Percentiles rank a stretch among this genome's conserved stretches.
These are phyloP conservation scores for Willowsia nigromaculata DNA, from an alignment of 2,888 invertebrate species.

Conservation along the genomic window DNA sequence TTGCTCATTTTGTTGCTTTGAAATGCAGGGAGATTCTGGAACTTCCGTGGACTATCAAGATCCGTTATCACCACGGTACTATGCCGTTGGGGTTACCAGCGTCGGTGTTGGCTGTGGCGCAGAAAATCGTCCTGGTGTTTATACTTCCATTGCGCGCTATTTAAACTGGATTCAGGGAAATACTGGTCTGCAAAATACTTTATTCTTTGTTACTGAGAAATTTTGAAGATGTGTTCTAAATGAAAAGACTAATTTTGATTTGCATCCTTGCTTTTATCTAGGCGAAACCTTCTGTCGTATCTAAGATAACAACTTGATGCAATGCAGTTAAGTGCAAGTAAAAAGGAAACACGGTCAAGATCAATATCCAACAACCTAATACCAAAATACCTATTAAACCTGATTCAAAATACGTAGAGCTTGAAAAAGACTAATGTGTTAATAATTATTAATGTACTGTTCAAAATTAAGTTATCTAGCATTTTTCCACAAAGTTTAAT, in stretches of 20 bases:
- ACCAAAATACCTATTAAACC: too few species aligned
- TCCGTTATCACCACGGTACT: slow-evolving; percentile 46
- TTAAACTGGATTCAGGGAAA: slow-evolving; percentile 69
- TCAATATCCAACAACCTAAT: too few species aligned
- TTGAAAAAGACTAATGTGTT: too few species aligned
- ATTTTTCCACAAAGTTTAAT: too few species aligned
- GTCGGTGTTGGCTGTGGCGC: slow-evolving; percentile 61
- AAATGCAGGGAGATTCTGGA: slow-evolving; percentile 75
- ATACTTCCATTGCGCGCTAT: slow-evolving; percentile 53
- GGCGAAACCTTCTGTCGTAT: slow-evolving; percentile 56
- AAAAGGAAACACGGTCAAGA: too few species aligned
- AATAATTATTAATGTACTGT: too few species aligned
- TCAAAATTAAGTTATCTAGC: too few species aligned
- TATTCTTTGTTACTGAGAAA: neutral
- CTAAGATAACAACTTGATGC: neutral
- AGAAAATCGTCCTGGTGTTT: slow-evolving; percentile 63
- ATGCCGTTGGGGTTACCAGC: slow-evolving; percentile 68
- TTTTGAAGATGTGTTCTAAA: neutral
- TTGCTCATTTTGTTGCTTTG: neutral
- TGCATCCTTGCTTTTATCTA: slow-evolving; percentile 2
- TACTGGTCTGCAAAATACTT: slow-evolving; percentile 43
- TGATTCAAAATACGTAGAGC: too few species aligned
- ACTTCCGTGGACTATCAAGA: slow-evolving; percentile 71
- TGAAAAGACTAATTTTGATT: neutral
- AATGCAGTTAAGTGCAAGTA: too few species aligned